Evolutionary conservation across 2,888 invertebrate genomes (phyloP), one percentile per base, ranked within the genome.

Genomic region (Drosophila ezoana): DNA sequence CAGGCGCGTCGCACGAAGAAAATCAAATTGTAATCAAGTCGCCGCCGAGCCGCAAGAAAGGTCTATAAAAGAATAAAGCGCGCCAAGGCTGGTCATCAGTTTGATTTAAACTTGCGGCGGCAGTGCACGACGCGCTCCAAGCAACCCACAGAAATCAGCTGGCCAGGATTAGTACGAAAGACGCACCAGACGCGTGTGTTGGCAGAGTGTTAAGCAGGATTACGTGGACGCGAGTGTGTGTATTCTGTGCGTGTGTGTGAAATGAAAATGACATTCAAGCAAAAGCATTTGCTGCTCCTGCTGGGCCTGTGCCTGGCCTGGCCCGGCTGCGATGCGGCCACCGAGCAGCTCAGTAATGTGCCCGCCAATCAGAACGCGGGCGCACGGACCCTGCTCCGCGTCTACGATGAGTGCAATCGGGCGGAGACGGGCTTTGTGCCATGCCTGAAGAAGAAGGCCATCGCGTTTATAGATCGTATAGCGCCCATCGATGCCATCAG

Each of bases 381-480:
- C 62, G 93, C 96, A 81, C 94, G 95, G 67, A 94, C 95, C 47
- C 92, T 95, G 5, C 93, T 95, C 84, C 95, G 95, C 84, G 93
- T 97, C 72, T 97, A 96, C 91, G 96, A 96, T 80, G 97, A 97
- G 82, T 97, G 97, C 89, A 94, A 94, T 70, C 94, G 94, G 72
- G 92, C 95, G 1, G 95, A 95, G 66, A 92, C 93, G 65, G 96
- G 95, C 49, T 93, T 96, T 56, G 93, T 95, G 56, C 95, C 95
- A 23, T 97, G 97, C 90, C 92, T 97, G 53, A 96, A 97, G 93
- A 96, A 96, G 91, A 96, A 96, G 90, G 96, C 96, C 0, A 95
- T 96, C 62, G 93, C 95, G 1, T 96, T 96, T 90, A 94, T 97
- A 76, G 96, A 96, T 87, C 93, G 96, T 51, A 94, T 96, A 28